Evolutionary conservation across 1,140 invertebrate species (phyloP).

Genomic region (Tyrophagus putrescentiae): DNA sequence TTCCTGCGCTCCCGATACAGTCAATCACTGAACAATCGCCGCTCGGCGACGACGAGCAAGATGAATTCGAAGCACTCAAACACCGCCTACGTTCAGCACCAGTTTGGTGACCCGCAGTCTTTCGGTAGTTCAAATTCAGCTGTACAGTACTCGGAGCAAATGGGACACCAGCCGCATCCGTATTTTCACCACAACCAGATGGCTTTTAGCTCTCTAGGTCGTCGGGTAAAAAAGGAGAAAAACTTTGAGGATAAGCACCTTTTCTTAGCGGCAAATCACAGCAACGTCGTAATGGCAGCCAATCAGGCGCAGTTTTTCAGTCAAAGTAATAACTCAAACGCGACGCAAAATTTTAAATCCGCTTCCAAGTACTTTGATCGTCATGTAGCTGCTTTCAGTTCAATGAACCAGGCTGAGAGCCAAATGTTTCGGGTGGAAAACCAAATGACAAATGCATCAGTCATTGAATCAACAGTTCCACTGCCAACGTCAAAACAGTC

Average conservation of each 20-base stretch:
- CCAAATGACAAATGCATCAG: too few species aligned
- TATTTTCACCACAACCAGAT: background rate
- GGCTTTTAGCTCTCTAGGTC: background rate
- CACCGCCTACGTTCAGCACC: background rate
- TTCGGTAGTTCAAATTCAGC: too few species aligned
- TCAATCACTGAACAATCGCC: constrained; percentile 7
- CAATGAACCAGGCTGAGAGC: background rate
- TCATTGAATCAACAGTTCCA: too few species aligned
- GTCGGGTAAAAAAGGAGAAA: too few species aligned
- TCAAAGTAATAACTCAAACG: background rate
- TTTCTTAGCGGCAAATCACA: background rate
- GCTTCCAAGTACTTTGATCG: constrained; percentile 12
- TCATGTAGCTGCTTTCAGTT: background rate
- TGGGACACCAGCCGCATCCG: background rate
- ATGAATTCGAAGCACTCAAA: too few species aligned
- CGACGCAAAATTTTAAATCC: background rate
- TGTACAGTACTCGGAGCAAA: too few species aligned
- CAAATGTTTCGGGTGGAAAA: background rate
- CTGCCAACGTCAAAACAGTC: constrained; percentile 1
- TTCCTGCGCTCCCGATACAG: background rate
- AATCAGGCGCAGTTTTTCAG: constrained; percentile 5
- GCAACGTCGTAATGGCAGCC: background rate
- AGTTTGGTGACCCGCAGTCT: background rate
- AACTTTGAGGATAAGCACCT: constrained; percentile 6
- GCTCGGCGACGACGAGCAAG: too few species aligned